Evolutionary conservation across 2,888 invertebrate genomes (phyloP).

Genomic region (Ormyrus labotus): DNA sequence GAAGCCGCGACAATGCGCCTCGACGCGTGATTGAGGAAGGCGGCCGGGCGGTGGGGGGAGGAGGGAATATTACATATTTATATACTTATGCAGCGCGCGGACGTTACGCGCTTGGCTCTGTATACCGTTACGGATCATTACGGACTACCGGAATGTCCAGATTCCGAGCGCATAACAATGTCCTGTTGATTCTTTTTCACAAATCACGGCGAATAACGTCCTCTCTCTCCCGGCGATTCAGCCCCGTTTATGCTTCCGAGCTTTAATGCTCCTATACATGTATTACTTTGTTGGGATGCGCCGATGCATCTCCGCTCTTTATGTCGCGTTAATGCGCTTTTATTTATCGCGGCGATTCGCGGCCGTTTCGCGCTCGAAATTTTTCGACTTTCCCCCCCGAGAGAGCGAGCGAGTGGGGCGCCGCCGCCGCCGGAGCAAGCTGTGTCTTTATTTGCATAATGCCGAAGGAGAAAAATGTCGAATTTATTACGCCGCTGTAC

Average conservation of each 20-base stretch:
- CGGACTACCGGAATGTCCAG: constrained; percentile 58
- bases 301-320: no score
- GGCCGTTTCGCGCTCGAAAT: background rate
- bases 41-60: constrained; percentile 7
- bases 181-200: constrained; percentile 41
- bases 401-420: no score
- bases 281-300: background rate
- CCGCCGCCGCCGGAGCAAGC: no score
- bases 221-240: background rate
- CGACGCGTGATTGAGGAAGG: constrained; percentile 26
- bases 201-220: constrained; percentile 28
- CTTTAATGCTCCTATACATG: background rate
- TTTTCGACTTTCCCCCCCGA: background rate
- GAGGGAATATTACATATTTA: constrained; percentile 40
- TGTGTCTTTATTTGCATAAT: constrained; percentile 23
- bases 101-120: background rate
- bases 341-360: no score
- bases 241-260: no score
- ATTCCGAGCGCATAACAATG: constrained; percentile 42
- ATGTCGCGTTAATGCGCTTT: no score
- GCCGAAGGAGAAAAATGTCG: constrained; percentile 20
- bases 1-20: constrained; percentile 46
- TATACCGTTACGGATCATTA: constrained; percentile 64
- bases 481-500: constrained; percentile 24
- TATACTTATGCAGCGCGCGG: constrained; percentile 26